A percentile compares a stretch with the other conserved stretches of the same genome.
phyloP scores from a whole-genome alignment of 2,113 vertebrate species.

The Pelecanoides urinatrix region DNA sequence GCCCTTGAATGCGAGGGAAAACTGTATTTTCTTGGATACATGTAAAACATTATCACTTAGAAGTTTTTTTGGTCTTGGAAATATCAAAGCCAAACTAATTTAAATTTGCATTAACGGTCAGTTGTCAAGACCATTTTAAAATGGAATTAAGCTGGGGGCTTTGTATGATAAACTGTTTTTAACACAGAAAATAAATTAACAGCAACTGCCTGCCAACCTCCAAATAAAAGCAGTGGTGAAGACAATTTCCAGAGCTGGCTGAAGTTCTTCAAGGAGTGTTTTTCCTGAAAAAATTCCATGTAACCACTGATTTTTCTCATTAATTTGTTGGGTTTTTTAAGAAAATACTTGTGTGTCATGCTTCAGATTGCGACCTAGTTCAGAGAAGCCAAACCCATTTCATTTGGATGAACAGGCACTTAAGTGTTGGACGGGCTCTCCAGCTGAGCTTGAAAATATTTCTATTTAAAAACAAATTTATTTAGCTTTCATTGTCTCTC shows the following conservation, averaged over 20 bases:
- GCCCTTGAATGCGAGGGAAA: not conserved
- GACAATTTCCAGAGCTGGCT: not conserved
- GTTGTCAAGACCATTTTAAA: not conserved
- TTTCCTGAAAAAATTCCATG: not conserved
- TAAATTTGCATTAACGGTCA: not conserved
- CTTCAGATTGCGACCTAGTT: not conserved
- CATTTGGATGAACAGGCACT: not conserved
- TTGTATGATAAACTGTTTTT: not conserved
- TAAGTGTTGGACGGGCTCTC: not conserved
- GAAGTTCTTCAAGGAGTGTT: not conserved
- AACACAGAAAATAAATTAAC: not conserved
- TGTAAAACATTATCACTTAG: not conserved
- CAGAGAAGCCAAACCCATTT: not conserved
- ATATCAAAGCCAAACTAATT: not conserved
- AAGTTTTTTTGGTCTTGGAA: not conserved
- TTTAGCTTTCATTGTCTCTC: not conserved
- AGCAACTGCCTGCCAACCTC: not conserved
- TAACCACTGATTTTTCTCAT: not conserved
- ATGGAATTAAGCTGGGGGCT: not conserved
- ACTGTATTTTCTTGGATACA: not conserved
- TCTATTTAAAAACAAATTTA: not conserved
- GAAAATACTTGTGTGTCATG: not conserved
- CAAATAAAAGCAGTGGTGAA: not conserved
- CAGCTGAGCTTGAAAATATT: not conserved
- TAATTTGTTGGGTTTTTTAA: not conserved